Evolutionary conservation across 2,797 vertebrate species (phyloP), one percentile per base, ranked within the genome.

Genomic region (Sebastes jordani): DNA sequence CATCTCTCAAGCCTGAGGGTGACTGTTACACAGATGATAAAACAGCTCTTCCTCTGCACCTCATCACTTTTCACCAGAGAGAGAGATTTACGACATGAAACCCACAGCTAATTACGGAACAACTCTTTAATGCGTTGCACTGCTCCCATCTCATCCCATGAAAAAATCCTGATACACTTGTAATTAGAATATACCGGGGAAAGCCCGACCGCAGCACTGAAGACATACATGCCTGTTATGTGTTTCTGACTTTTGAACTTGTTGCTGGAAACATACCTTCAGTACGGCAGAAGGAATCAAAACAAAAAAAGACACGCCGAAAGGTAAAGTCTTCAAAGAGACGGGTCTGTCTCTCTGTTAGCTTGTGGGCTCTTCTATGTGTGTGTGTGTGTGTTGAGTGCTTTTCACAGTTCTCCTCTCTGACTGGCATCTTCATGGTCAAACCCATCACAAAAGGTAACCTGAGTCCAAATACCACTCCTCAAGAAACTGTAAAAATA

Each of bases 401-500:
- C 78, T 83, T 84, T 86, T 79, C 80, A 71, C 84, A 68, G 68
- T n/a, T 83, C 72, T 82, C 67, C 86, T 82, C 82, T 76, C 75
- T 93, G 88, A 92, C 76, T 90, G 92, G 80, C 89, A 93, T 93
- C 90, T 93, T 94, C 91, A 93, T 94, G 93, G 94, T 95, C 91
- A 94, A 93, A 86, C 76, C 92, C 87, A 83, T 87, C 89, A 93
- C 94, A 94, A 94, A 95, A 95, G 93, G 95, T 93, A 95, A 96
- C 92, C 88, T 75, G 91, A 96, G 92, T 84, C 90, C 82, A 88
- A 95, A 95, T 94, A 93, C 94, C 95, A 91, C 94, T 95, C 87
- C 93, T 90, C 82, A 91, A 95, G 91, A 93, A 94, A 96, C 94
- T 95, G 95, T 95, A 95, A 95, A 95, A 95, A 94, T 96, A 91